phyloP scores from a whole-genome alignment of 2,888 invertebrate genomes.

The Morpho deidamia region DNA sequence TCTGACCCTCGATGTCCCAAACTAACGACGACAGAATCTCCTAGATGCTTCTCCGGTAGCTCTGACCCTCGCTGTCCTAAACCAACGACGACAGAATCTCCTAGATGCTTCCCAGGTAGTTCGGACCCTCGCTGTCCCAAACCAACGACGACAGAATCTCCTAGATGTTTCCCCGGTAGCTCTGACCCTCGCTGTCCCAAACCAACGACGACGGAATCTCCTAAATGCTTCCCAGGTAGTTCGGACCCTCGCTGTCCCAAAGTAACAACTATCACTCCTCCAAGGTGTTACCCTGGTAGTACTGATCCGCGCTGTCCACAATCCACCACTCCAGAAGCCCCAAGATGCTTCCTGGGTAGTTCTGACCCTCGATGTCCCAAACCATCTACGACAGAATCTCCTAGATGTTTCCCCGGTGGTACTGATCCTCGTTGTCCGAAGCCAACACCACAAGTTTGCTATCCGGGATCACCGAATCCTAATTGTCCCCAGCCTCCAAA shows the following conservation, averaged over 20 bases:
- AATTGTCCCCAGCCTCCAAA: too few relatives aligned
- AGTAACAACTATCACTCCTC: slow-evolving; percentile 35
- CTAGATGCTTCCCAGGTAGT: slow-evolving; percentile 30
- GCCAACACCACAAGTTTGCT: too few relatives aligned
- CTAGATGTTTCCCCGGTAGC: slow-evolving; percentile 36
- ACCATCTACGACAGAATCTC: slow-evolving; percentile 27
- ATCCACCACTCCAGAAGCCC: slow-evolving; percentile 34
- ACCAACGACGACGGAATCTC: slow-evolving; percentile 30
- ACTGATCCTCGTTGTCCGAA: slow-evolving; percentile 28
- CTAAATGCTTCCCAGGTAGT: slow-evolving; percentile 43
- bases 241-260: slow-evolving; percentile 35
- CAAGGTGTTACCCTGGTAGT: slow-evolving; percentile 29
- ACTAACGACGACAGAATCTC: slow-evolving; percentile 24
- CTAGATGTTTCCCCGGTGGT: slow-evolving; percentile 31
- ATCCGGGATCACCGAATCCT: too few relatives aligned
- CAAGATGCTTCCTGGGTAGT: slow-evolving; percentile 31
- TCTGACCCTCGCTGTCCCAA: slow-evolving; percentile 27
- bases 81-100: slow-evolving; percentile 24
- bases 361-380: slow-evolving; percentile 44
- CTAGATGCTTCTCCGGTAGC: slow-evolving; percentile 30
- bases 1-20: slow-evolving; percentile 24
- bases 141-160: slow-evolving; percentile 30
- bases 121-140: slow-evolving; percentile 32
- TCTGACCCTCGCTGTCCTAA: slow-evolving; percentile 28
- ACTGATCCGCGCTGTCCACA: slow-evolving; percentile 40